Base-by-base conservation (phyloP, 1,140 invertebrate species). In the Kradibia gibbosae region DNA sequence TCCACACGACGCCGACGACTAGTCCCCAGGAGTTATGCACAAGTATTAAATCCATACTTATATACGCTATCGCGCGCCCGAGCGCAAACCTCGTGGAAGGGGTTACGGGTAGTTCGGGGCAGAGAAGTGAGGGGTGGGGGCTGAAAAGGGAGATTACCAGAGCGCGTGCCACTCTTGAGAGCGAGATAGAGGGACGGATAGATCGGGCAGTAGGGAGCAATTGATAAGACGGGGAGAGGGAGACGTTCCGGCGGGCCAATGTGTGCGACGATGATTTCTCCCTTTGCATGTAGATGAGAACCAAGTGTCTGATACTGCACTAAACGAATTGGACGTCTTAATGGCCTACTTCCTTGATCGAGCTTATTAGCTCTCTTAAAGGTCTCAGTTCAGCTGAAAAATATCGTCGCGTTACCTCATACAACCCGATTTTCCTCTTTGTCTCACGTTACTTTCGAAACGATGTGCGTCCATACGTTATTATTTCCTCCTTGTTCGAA, bases 261-360 rank as follows among this genome's bases (percentile, higher is more conserved):
- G 48, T 73, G 31, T 36, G 31, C 17, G 36, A 17, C 31, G 45
- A 45, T 67, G n/a, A 67, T 75, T 75, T 57, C 50, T 60, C 42
- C 2, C 8, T 39, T 65, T 65, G 36, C 57, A 31, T 50, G 25
- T 10, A 20, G 62, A n/a, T 36, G 60, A 3, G 60, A 15, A 65
- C 31, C 60, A 8, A 34, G 15, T 36, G 31, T 36, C 34, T 17
- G 34, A 67, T 67, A 39, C 4, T 22, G 34, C 34, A 22, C 62
- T 67, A n/a, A 39, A 39, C 34, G 42, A 50, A 72, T 48, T 50
- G 15, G 17, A 55, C 48, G 72, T 17, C 31, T 55, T 74, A 74
- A 74, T 55, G 57, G 57, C 22, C 25, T 28, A 78, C 62, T 70
- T 78, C 76, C 76, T 70, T 53, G 76, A 78, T 78, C 60, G 28